phyloP scores from a whole-genome alignment of 30 jellyfish, hydroid and myxozoan species.

The Aurelia coerulea region DNA sequence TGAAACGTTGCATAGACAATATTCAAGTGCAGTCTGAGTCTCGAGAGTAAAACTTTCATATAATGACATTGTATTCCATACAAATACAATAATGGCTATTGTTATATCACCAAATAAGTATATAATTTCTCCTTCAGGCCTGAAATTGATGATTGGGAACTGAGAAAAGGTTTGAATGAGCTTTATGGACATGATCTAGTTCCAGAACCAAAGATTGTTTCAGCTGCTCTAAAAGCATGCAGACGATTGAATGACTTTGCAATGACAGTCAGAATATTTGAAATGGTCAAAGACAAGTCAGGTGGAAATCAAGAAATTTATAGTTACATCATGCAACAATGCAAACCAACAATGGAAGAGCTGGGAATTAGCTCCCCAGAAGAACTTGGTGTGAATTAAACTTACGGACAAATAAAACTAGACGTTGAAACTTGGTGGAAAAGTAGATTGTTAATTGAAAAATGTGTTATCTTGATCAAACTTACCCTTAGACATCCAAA shows the following conservation, averaged over 20 bases:
- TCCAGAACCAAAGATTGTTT: constrained; percentile 96
- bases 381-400: constrained; percentile 80
- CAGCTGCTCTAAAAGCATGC: constrained; percentile 93
- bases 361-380: constrained; percentile 91
- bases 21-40: too few species aligned
- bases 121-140: constrained; percentile 42
- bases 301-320: constrained; percentile 81
- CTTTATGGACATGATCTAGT: constrained; percentile 92
- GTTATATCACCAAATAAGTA: background rate
- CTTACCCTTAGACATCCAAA: too few species aligned
- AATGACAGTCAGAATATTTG: constrained; percentile 93
- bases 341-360: constrained; percentile 92
- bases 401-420: too few species aligned
- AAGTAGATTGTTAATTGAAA: constrained; percentile 1
- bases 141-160: constrained; percentile 92
- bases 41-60: too few species aligned
- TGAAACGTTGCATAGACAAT: too few species aligned
- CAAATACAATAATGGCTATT: too few species aligned
- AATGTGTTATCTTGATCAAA: background rate
- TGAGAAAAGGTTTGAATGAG: constrained; percentile 93
- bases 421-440: too few species aligned
- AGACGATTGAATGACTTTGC: constrained; percentile 89
- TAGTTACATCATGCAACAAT: constrained; percentile 74
- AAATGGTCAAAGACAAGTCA: constrained; percentile 82
- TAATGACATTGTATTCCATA: too few species aligned